Conservation (phyloP, 2,797 vertebrate genomes). For the Atherinosoma microstoma region DNA sequence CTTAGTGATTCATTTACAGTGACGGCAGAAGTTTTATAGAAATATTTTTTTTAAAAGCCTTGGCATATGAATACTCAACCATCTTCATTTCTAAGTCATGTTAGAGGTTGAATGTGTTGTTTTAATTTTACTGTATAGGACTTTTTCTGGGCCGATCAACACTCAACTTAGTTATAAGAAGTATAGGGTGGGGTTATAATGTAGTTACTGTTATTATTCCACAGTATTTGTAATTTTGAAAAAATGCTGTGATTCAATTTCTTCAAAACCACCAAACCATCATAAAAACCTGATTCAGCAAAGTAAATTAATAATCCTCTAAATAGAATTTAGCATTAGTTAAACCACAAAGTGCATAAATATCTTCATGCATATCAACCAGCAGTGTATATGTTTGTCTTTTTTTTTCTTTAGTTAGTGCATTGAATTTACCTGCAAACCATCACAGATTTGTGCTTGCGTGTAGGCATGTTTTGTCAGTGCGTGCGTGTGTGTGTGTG, state of each 20-base stretch:
- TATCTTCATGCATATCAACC: not conserved
- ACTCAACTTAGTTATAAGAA: not conserved
- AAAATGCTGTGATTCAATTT: not conserved
- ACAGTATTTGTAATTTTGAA: not conserved
- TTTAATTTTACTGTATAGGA: not conserved
- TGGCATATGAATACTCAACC: not conserved
- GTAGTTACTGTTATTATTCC: not conserved
- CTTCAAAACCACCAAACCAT: not conserved
- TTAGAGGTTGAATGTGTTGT: not conserved
- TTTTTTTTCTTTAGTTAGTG: constrained; percentile 10
- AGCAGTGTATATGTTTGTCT: not conserved
- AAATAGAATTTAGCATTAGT: no score
- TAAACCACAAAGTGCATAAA: not conserved
- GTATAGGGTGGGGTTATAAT: not conserved
- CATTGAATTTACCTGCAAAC: constrained; percentile 5
- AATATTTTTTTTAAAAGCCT: no score
- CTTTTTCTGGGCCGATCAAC: not conserved
- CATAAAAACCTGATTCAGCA: not conserved
- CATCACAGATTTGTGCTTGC: constrained; percentile 6
- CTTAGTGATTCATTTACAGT: not conserved
- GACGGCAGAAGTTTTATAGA: not conserved
- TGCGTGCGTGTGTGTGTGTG: not conserved
- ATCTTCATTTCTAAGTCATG: not conserved
- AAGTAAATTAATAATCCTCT: no score
- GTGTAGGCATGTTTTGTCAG: not conserved